A percentile compares a stretch with the other conserved stretches of the same genome.
These are phyloP conservation scores for Umimayanthus chanpuru DNA, from an alignment of 92 coral and sea anemone genomes.

Conservation along the genomic window DNA sequence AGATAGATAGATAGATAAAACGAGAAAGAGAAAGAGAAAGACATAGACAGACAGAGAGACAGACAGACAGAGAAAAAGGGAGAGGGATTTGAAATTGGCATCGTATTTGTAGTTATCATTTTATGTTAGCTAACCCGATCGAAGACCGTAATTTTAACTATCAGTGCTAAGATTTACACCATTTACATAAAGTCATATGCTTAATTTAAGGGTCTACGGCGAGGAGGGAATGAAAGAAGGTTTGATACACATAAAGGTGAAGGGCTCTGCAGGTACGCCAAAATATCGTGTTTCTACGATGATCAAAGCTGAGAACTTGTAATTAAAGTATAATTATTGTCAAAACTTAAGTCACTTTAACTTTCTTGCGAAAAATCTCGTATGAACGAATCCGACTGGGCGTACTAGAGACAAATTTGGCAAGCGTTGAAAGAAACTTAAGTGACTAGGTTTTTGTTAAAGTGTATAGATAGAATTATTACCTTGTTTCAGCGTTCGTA, in stretches of 20 bases:
- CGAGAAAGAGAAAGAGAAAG: no score
- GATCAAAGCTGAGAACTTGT: neutral
- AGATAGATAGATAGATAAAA: no score
- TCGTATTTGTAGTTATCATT: no score
- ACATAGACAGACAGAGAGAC: no score
- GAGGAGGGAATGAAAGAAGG: constrained; percentile 90
- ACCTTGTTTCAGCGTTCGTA: no score
- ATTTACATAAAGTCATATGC: neutral
- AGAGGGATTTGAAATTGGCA: no score
- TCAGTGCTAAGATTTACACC: no score
- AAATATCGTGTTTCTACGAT: neutral
- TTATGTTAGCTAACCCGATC: no score
- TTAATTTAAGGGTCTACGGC: constrained; percentile 61
- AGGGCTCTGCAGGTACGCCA: constrained; percentile 85
- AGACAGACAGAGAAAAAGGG: no score
- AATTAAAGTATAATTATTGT: neutral
- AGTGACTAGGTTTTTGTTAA: neutral
- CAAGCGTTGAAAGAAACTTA: neutral
- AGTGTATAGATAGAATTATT: no score
- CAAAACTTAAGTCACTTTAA: neutral
- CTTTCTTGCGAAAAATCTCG: neutral
- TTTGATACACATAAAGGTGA: constrained; percentile 81
- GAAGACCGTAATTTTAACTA: no score
- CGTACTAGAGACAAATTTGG: neutral
- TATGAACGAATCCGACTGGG: neutral